Evolutionary conservation across 1,140 invertebrate genomes (phyloP), one percentile per base, ranked within the genome.

Genomic region (Drosophila bocqueti): DNA sequence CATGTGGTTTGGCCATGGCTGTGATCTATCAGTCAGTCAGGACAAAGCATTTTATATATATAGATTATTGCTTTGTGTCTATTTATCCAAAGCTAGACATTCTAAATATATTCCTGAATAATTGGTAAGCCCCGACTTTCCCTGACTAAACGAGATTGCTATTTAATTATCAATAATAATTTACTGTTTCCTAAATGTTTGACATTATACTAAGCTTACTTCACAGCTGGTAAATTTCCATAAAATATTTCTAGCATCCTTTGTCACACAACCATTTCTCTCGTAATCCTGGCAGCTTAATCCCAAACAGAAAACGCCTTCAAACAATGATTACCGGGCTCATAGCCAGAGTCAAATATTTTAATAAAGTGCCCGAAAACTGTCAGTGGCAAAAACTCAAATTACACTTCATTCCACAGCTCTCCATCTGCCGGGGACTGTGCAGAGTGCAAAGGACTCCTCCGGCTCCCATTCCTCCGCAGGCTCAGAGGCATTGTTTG

Each of bases 321-420:
- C 65, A 49, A 62, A 77, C 72, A 89, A 87, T 84, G 73, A 84
- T 87, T 89, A 84, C 66, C 77, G 57, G 78, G 46, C 83, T 83
- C 68, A 54, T 59, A 49, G 62, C 43, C 63, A 38, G 72, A 84
- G 68, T 58, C 57, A 72, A 84, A 84, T 81, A 81, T 87, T 90
- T 84, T 90, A 89, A 87, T 87, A 84, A 89, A 87, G 84, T 89
- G 85, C 84, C 81, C 81, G 65, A 89, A 75, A 87, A 81, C 81
- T 87, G 84, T 87, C 84, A 87, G 64, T 57, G 81, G 57, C 84
- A 87, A 89, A 79, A 89, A 84, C 84, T 67, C 68, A 81, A 89
- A 84, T 87, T 87, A 84, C 83, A 82, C 75, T 79, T 52, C 68
- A 74, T 74, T 73, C 75, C 50, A 50, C 34, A 52, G 31, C 57